A percentile compares a stretch with the other conserved stretches of the same genome.
phyloP scores from a whole-genome alignment of 2,888 invertebrate genomes.

The Pristionchus japonicus region DNA sequence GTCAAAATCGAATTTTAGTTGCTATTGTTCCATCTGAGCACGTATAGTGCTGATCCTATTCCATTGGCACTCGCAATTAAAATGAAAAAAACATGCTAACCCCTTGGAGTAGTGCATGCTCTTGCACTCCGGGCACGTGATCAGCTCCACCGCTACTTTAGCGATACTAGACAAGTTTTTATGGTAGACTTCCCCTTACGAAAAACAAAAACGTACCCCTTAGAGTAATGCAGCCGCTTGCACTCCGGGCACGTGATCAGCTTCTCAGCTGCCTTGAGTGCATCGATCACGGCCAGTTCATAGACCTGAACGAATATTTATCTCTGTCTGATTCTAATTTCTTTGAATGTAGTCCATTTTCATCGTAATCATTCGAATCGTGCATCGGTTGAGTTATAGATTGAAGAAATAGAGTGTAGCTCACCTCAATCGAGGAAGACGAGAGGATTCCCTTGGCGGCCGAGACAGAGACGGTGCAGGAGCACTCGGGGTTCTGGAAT shows the following conservation, averaged over 20 bases:
- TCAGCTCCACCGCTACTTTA: not conserved
- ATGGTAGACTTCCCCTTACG: no score
- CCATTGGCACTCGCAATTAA: no score
- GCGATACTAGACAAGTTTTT: no score
- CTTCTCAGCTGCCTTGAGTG: not conserved
- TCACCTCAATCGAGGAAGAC: not conserved
- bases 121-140: constrained; percentile 10
- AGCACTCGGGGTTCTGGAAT: constrained; percentile 25
- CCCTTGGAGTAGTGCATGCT: not conserved
- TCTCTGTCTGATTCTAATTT: no score
- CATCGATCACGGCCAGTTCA: not conserved
- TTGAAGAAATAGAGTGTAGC: no score
- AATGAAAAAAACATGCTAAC: no score
- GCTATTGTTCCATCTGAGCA: no score
- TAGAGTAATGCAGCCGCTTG: not conserved
- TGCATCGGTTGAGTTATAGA: no score
- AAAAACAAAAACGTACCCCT: not conserved
- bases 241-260: not conserved
- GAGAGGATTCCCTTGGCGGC: not conserved
- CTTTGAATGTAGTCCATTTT: no score
- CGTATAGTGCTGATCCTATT: no score
- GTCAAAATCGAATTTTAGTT: not conserved
- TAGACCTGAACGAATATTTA: no score
- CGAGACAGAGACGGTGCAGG: not conserved
- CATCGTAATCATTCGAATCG: no score